Conservation (phyloP, 1,140 invertebrate species). For the Drosophila santomea region DNA sequence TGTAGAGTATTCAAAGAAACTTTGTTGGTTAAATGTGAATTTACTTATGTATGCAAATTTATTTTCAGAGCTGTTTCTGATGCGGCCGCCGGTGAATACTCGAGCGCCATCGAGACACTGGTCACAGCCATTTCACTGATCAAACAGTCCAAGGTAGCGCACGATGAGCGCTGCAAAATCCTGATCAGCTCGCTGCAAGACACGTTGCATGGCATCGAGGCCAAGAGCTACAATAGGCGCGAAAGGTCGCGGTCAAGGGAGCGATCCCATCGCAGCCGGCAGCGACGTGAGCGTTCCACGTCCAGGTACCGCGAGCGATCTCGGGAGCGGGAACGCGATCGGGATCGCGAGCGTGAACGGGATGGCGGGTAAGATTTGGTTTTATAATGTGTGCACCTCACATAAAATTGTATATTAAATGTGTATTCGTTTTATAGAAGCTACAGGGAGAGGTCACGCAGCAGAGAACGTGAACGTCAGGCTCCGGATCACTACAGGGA, state of each 20-base stretch:
- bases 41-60: not conserved
- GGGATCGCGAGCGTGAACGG: slow-evolving; percentile 89
- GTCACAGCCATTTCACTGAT: slow-evolving; percentile 99
- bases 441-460: slow-evolving; percentile 86
- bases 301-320: slow-evolving; percentile 90
- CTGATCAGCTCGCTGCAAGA: slow-evolving; percentile 98
- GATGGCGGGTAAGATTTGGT: slow-evolving; percentile 85
- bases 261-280: slow-evolving; percentile 88
- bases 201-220: slow-evolving; percentile 91
- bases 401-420: too few relatives aligned
- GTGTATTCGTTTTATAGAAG: slow-evolving; percentile 38
- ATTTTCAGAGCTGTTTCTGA: slow-evolving; percentile 95
- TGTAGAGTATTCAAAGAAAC: too few relatives aligned
- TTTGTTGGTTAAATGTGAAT: not conserved
- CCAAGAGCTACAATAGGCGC: slow-evolving; percentile 83
- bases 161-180: slow-evolving; percentile 99
- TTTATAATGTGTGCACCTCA: too few relatives aligned
- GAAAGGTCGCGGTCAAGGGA: slow-evolving; percentile 90
- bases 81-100: slow-evolving; percentile 98
- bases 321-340: slow-evolving; percentile 88
- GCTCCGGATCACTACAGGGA: slow-evolving; percentile 89
- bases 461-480: slow-evolving; percentile 86
- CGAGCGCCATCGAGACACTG: slow-evolving; percentile 98
- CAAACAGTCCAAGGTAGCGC: slow-evolving; percentile 98
- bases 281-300: slow-evolving; percentile 91